A percentile compares a stretch with the other conserved stretches of the same genome.
Evolutionary conservation across 2,797 vertebrate genomes (phyloP).

Genomic region (Acanthopagrus latus): DNA sequence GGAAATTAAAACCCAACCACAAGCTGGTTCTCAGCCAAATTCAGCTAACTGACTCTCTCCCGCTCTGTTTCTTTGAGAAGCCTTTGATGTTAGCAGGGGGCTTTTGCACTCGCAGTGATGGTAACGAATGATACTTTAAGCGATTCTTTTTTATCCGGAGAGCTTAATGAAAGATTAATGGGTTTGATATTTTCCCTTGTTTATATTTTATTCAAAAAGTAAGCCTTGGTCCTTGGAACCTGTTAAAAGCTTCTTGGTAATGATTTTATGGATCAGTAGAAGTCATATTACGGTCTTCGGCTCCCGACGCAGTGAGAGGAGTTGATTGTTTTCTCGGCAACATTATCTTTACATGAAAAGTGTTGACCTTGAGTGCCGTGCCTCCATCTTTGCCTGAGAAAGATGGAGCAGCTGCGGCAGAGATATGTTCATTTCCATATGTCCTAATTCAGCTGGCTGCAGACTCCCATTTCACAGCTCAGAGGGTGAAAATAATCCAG

Average conservation of each 20-base stretch:
- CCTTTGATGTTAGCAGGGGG: constrained; percentile 99
- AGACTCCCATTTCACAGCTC: constrained; percentile 50
- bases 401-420: constrained; percentile 25
- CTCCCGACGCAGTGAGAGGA: constrained; percentile 58
- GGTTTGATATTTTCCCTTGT: constrained; percentile 97
- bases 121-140: constrained; percentile 97
- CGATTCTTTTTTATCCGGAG: constrained; percentile 99
- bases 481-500: constrained; percentile 56
- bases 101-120: constrained; percentile 91
- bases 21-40: constrained; percentile 94
- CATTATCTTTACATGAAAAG: constrained; percentile 51
- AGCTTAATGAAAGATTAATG: constrained; percentile 99
- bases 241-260: constrained; percentile 86
- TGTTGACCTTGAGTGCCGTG: constrained; percentile 56
- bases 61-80: constrained; percentile 86
- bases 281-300: constrained; percentile 71
- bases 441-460: constrained; percentile 55
- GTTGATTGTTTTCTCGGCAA: constrained; percentile 64
- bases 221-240: constrained; percentile 86
- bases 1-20: constrained; percentile 91
- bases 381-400: constrained; percentile 44
- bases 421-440: constrained; percentile 66
- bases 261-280: constrained; percentile 88
- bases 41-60: constrained; percentile 90
- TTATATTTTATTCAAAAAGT: constrained; percentile 92